These are phyloP conservation scores for Formica aserva DNA, from an alignment of 2,888 invertebrate species.

Conservation along the genomic window DNA sequence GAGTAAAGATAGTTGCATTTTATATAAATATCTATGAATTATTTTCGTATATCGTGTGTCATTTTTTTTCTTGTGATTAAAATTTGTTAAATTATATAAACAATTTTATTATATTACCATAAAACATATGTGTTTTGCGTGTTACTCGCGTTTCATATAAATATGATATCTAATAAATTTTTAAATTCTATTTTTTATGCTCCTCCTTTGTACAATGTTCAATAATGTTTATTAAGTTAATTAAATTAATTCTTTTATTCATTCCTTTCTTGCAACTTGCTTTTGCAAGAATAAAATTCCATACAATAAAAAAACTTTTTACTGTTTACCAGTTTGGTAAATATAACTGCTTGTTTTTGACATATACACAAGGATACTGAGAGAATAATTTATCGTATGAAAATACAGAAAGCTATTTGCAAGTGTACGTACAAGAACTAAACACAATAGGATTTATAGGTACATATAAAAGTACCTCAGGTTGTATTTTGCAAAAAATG, in stretches of 20 bases:
- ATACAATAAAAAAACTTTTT: background rate
- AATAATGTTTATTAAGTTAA: conserved; percentile 27
- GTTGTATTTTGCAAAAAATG: conserved; percentile 22
- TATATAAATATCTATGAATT: background rate
- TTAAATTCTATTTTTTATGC: background rate
- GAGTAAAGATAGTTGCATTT: conserved; percentile 2
- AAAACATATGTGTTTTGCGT: background rate
- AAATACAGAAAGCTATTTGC: conserved; percentile 8
- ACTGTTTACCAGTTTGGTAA: conserved; percentile 27
- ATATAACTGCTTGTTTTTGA: conserved; percentile 30
- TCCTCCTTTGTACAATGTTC: too few relatives aligned
- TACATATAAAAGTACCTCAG: conserved; percentile 22
- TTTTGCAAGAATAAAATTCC: background rate
- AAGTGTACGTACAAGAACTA: background rate
- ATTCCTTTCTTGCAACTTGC: background rate
- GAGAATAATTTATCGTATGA: conserved; percentile 29
- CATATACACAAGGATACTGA: background rate
- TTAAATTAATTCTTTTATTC: conserved; percentile 26
- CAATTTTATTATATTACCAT: background rate
- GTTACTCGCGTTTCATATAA: too few relatives aligned
- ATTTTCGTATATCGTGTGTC: background rate
- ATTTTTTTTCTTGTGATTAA: background rate
- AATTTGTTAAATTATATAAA: background rate
- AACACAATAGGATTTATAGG: conserved; percentile 44
- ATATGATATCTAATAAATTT: conserved; percentile 16